Conservation (phyloP, 1,140 invertebrate species). For the Nixonia krombeini region DNA sequence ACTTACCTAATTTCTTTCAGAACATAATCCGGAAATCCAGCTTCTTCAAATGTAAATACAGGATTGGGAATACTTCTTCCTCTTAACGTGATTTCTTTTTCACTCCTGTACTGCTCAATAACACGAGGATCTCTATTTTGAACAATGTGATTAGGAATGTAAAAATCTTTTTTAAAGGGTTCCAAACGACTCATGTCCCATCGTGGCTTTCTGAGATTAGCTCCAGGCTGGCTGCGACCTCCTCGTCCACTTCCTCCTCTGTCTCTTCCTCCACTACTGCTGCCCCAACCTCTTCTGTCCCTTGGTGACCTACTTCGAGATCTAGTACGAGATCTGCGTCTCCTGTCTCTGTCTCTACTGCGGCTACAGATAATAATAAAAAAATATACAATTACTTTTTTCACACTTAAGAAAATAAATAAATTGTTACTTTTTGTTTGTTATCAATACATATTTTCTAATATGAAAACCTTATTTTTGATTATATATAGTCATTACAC, state of each 20-base stretch:
- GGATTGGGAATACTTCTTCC: slow-evolving; percentile 86
- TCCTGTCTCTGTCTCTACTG: slow-evolving; percentile 66
- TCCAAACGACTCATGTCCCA: slow-evolving; percentile 86
- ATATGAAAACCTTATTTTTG: no score
- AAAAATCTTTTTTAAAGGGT: slow-evolving; percentile 95
- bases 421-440: slow-evolving; percentile 9
- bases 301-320: slow-evolving; percentile 63
- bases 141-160: slow-evolving; percentile 84
- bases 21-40: slow-evolving; percentile 86
- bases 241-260: slow-evolving; percentile 65
- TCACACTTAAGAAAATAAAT: not conserved
- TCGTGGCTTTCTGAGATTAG: slow-evolving; percentile 83
- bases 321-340: slow-evolving; percentile 61
- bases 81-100: slow-evolving; percentile 85
- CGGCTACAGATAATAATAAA: slow-evolving; percentile 41
- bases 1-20: slow-evolving; percentile 78
- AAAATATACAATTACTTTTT: slow-evolving; percentile 5
- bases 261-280: slow-evolving; percentile 71
- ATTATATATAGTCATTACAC: no score
- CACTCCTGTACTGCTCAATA: slow-evolving; percentile 81
- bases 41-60: slow-evolving; percentile 86
- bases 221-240: slow-evolving; percentile 77
- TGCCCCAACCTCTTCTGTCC: slow-evolving; percentile 65
- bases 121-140: slow-evolving; percentile 78
- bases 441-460: no score